Evolutionary conservation across 2,113 vertebrate genomes (phyloP).

Genomic region (Thryonomys swinderianus): DNA sequence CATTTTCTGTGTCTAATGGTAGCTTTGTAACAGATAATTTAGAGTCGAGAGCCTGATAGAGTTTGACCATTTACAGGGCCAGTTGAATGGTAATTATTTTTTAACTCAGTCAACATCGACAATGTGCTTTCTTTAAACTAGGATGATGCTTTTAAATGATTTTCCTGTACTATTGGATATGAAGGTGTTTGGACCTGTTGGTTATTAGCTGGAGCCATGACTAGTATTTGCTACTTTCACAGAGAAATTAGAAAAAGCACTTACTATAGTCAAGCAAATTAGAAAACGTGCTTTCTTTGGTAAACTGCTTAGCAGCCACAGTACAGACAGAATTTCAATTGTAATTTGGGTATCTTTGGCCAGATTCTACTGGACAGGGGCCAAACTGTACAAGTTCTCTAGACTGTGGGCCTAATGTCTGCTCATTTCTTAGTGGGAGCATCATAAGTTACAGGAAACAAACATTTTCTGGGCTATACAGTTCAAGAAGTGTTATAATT

Average conservation of each 20-base stretch:
- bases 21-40: constrained; percentile 63
- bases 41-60: background rate
- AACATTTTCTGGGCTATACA: background rate
- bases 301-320: background rate
- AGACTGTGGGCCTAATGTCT: background rate
- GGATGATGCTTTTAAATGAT: background rate
- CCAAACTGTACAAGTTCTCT: background rate
- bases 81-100: constrained; percentile 32
- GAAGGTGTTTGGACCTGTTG: background rate
- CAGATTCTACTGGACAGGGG: background rate
- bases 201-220: background rate
- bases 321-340: background rate
- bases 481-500: background rate
- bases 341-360: background rate
- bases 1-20: constrained; percentile 26
- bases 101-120: constrained; percentile 44
- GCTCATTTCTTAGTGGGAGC: background rate
- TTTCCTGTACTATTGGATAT: background rate
- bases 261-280: background rate
- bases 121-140: constrained; percentile 19
- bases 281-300: constrained; percentile 10
- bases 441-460: background rate
- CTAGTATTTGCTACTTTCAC: background rate
- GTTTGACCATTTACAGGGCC: constrained; percentile 51
- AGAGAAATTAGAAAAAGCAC: background rate